Evolutionary conservation across 2,888 invertebrate genomes (phyloP).

Genomic region (Parnassius mnemosyne): DNA sequence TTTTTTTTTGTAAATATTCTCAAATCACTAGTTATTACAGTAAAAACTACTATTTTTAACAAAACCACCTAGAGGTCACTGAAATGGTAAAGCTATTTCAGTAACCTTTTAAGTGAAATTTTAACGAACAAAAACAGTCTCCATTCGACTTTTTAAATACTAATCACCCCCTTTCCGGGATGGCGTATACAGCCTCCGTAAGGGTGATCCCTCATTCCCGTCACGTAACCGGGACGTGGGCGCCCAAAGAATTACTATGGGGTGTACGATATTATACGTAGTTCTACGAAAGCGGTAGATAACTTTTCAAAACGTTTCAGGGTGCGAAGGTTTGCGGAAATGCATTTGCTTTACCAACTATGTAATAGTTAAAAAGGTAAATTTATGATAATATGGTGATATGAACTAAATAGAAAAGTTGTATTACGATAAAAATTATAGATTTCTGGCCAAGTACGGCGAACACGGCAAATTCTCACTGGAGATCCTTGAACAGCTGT

Average conservation of each 20-base stretch:
- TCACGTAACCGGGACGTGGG: conserved; percentile 45
- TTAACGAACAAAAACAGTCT: conserved; percentile 12
- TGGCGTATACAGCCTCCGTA: conserved; percentile 28
- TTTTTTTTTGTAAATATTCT: too few species aligned
- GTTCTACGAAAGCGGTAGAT: conserved; percentile 13
- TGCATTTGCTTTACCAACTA: not conserved
- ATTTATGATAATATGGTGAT: too few species aligned
- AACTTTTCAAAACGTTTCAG: conserved; percentile 6
- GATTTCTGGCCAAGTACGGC: too few species aligned
- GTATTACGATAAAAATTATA: too few species aligned
- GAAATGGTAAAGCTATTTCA: too few species aligned
- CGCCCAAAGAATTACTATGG: conserved; percentile 34
- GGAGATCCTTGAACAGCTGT: too few species aligned
- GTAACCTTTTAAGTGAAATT: not conserved
- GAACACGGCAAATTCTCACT: too few species aligned
- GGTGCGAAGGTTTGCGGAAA: conserved; percentile 4
- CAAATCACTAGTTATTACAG: too few species aligned
- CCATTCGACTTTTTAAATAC: conserved; percentile 39
- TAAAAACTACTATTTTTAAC: too few species aligned
- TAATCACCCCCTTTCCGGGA: conserved; percentile 41
- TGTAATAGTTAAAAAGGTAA: not conserved
- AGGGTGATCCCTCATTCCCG: conserved; percentile 38
- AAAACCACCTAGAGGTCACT: too few species aligned
- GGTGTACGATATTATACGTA: conserved; percentile 21
- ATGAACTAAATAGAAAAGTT: too few species aligned